Evolutionary conservation across 2,113 vertebrate genomes (phyloP).

Genomic region (Petrocephalus microphthalmus): DNA sequence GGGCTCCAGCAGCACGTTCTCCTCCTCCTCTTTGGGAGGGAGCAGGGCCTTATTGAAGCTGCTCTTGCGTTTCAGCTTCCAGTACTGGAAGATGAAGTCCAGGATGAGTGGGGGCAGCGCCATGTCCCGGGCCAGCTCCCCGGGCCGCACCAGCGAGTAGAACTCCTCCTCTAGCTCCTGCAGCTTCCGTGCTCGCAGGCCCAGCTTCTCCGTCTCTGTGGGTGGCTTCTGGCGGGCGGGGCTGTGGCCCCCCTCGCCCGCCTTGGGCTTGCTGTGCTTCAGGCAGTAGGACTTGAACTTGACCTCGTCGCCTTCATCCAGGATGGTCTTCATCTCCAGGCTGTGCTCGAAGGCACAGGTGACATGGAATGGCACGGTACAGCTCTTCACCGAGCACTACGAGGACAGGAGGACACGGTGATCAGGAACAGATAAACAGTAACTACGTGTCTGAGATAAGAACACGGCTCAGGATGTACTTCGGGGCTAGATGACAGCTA

Average conservation of each 20-base stretch:
- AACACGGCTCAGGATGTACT: neutral
- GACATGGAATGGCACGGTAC: conserved; percentile 94
- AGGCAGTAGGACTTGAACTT: conserved; percentile 96
- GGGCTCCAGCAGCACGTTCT: conserved; percentile 80
- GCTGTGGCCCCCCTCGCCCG: conserved; percentile 61
- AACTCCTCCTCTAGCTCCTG: conserved; percentile 93
- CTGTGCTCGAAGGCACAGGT: conserved; percentile 96
- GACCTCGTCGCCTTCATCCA: conserved; percentile 92
- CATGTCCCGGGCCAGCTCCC: conserved; percentile 73
- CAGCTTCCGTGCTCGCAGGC: conserved; percentile 85
- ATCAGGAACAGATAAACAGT: neutral
- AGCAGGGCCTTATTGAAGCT: conserved; percentile 90
- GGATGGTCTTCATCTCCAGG: conserved; percentile 95
- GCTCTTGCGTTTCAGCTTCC: conserved; percentile 92
- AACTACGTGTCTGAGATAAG: neutral
- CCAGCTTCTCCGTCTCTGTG: conserved; percentile 73
- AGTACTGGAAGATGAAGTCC: conserved; percentile 95
- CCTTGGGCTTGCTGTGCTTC: conserved; percentile 87
- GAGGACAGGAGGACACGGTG: neutral
- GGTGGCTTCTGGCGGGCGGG: conserved; percentile 70
- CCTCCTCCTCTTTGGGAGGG: conserved; percentile 86
- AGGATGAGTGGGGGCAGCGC: conserved; percentile 67
- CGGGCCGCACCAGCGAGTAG: conserved; percentile 73
- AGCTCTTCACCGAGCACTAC: conserved; percentile 96
- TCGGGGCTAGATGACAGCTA: neutral